Evolutionary conservation across 1,140 invertebrate genomes (phyloP).

Genomic region (Drosophila setifemur): DNA sequence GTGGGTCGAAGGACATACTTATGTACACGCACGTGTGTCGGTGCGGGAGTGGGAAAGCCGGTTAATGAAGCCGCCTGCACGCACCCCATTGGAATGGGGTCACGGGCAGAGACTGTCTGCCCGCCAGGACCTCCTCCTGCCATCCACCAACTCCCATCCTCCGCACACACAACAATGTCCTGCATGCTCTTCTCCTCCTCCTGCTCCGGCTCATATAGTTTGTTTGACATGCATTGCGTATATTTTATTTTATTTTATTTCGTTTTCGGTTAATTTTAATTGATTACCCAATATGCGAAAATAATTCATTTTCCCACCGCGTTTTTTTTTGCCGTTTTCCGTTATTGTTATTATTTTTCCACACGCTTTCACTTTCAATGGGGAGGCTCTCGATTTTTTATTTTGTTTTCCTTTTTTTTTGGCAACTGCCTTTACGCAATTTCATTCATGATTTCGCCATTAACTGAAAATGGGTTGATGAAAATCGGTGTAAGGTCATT

Average conservation of each 20-base stretch:
- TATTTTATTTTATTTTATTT: constrained; percentile 57
- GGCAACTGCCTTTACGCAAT: constrained; percentile 42
- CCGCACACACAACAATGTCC: constrained; percentile 51
- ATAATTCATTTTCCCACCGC: constrained; percentile 45
- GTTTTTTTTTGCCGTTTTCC: constrained; percentile 37
- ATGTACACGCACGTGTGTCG: constrained; percentile 36
- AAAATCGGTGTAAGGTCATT: constrained; percentile 39
- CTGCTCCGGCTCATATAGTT: constrained; percentile 38
- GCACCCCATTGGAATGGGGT: constrained; percentile 77
- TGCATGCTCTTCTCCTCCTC: neutral
- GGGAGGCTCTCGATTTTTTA: constrained; percentile 3
- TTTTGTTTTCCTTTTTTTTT: constrained; percentile 7
- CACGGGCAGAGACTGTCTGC: constrained; percentile 61
- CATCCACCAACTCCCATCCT: neutral
- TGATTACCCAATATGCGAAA: constrained; percentile 75
- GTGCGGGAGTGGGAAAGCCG: constrained; percentile 17
- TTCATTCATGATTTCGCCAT: constrained; percentile 71
- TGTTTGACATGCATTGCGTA: constrained; percentile 36
- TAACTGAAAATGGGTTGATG: constrained; percentile 11
- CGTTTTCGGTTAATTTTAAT: constrained; percentile 78
- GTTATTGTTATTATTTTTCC: constrained; percentile 56
- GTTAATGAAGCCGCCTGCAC: constrained; percentile 72
- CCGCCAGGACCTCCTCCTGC: constrained; percentile 5
- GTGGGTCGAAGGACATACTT: constrained; percentile 28
- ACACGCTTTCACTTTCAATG: constrained; percentile 58